Evolutionary conservation across 35 echinoderm and acorn worm genomes (phyloP), one percentile per base, ranked within the genome.

Genomic region (Acanthaster planci): DNA sequence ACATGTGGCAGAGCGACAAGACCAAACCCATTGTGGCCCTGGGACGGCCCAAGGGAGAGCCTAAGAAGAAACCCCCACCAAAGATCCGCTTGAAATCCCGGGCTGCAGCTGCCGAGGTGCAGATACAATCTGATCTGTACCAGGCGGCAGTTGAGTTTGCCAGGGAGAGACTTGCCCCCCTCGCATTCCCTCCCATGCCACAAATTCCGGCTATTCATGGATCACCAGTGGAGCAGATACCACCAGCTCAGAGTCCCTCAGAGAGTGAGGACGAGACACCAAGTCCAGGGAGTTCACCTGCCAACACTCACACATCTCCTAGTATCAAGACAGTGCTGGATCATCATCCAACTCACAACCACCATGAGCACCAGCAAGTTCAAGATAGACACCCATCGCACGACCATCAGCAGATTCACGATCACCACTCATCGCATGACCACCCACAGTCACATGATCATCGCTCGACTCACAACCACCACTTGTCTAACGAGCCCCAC

Each of bases 1-100:
- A 93, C 52, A 36, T 84, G 39, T 84, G 91, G 85, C 56, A 90
- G 39, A 76, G 79, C n/a, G 54, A 39, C 34, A 54, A 54, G 50
- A 40, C 81, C 23, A 51, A 40, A 31, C 60, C 60, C 67, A 51
- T 75, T 8, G 60, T 40, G 21, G 39, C 67, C 7, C 83, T 60
- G 30, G 59, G 83, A 76, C 26, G 60, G 8, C 83, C 81, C 29
- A 83, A 83, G 39, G 81, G 81, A 75, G 58, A 68, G 58, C 36
- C 59, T 23, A 31, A 64, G 40, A 85, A 85, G 38, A 85, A 76
- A 15, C 60, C 67, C 40, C 34, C 52, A 19, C 9, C 38, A 39
- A 85, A 77, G 38, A 44, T 76, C 64, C 64, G 64, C 7, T 16
- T 72, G 64, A 72, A 72, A 34, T 72, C 64, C 64, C 64, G 64